Base-by-base conservation (phyloP, 2,797 vertebrate genomes). In the Psittacula derbiana region DNA sequence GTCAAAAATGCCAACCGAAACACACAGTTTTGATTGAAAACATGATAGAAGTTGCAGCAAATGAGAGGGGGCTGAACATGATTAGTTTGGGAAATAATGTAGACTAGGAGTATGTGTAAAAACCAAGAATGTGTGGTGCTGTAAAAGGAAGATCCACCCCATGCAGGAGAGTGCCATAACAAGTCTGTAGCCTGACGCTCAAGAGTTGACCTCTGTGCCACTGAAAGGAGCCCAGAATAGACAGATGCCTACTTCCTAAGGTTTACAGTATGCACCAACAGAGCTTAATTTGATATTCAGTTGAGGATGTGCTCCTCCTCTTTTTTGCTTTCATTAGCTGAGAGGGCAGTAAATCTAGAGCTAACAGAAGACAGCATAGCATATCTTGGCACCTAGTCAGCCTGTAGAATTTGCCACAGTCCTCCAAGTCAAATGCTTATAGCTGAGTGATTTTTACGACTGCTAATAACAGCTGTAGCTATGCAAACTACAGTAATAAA, bases 381-480 rank as follows among this genome's bases (percentile, higher is more conserved):
- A 4, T 71, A 94, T 78, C 62, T 65, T 41, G 4, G 8, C 12
- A 69, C 38, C 58, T 81, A 17, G 12, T 90, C 21, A n/a, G 70
- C 30, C 73, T 90, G 27, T 85, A 80, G 94, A 93, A 92, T 97
- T 96, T 85, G 86, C 67, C 52, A 31, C 86, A 88, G 90, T 81
- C 95, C 79, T 97, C 88, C 6, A 72, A 96, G 96, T 96, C 87
- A 97, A 92, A 95, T 30, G 65, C 88, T 95, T 88, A 64, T 76
- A 95, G 93, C 36, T 95, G 89, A 96, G 84, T 95, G 95, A 96
- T 96, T 98, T 96, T 98, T 98, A 97, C 97, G 93, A 91, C 95
- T 86, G 40, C 88, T 97, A 97, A 92, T 97, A 97, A 96, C 95
- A 97, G 95, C 92, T 97, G 94, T 96, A 97, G 95, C 84, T 96